Evolutionary conservation across 2,113 vertebrate species (phyloP).

Genomic region (Scytalopus superciliaris): DNA sequence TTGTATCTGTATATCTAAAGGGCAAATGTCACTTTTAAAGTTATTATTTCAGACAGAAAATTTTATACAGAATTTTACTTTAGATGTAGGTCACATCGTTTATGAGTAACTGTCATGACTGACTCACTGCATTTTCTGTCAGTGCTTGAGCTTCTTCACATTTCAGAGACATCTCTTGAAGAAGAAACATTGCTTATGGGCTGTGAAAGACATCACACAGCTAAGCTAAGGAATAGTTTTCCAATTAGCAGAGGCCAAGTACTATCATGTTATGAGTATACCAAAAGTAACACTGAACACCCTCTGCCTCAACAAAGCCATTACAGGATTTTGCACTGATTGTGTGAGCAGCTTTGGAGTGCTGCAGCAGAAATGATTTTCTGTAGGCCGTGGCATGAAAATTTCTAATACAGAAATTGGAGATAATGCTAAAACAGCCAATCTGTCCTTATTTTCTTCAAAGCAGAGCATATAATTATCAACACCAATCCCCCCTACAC

Average conservation of each 20-base stretch:
- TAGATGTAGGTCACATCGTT: constrained; percentile 17
- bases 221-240: not conserved
- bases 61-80: constrained; percentile 51
- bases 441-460: not conserved
- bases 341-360: not conserved
- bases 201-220: not conserved
- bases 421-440: not conserved
- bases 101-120: not conserved
- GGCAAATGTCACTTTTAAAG: constrained; percentile 54
- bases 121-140: not conserved
- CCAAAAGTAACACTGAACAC: not conserved
- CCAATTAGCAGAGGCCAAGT: not conserved
- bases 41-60: constrained; percentile 41
- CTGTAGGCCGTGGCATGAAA: not conserved
- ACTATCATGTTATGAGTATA: not conserved
- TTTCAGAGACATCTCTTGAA: not conserved
- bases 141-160: not conserved
- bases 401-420: not conserved
- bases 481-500: not conserved
- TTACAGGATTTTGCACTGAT: not conserved
- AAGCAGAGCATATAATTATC: not conserved
- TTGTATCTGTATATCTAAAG: constrained; percentile 63
- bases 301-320: not conserved
- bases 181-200: not conserved
- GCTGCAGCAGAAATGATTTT: not conserved